These are phyloP conservation scores for Abramis brama DNA, from an alignment of 2,113 vertebrate genomes.

Conservation along the genomic window DNA sequence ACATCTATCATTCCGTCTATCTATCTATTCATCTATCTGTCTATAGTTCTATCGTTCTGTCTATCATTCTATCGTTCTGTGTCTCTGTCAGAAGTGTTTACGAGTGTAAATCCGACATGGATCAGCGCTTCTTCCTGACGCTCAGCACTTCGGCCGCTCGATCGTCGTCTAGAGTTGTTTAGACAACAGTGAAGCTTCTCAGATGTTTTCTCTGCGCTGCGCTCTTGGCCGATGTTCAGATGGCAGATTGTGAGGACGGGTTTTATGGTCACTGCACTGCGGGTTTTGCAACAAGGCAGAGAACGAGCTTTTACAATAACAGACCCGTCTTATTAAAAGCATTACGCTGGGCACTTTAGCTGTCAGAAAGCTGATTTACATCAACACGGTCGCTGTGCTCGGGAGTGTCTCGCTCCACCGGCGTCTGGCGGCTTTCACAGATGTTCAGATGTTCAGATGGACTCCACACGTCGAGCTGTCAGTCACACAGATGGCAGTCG, in stretches of 20 bases:
- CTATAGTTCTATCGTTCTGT: too few species aligned
- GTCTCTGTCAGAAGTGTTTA: background rate
- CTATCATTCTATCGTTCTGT: too few species aligned
- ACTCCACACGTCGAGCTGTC: conserved; percentile 63
- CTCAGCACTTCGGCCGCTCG: background rate
- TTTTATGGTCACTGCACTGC: background rate
- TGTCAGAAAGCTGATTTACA: conserved; percentile 35
- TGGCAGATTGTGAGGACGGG: background rate
- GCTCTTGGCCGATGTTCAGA: conserved; percentile 4
- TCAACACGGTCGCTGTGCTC: background rate
- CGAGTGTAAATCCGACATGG: background rate
- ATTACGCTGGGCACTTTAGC: conserved; percentile 14
- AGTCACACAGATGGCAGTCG: conserved; percentile 65
- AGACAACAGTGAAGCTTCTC: background rate
- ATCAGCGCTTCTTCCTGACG: background rate
- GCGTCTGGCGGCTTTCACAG: conserved; percentile 61
- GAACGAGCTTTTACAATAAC: conserved; percentile 13
- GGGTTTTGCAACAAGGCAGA: background rate
- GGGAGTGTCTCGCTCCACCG: conserved; percentile 44
- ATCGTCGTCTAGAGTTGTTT: background rate
- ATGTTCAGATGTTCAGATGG: conserved; percentile 67
- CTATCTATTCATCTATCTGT: too few species aligned
- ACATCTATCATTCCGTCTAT: too few species aligned
- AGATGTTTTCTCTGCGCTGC: background rate
- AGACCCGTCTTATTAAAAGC: conserved; percentile 32